Evolutionary conservation across 2,797 vertebrate species (phyloP).

Genomic region (Xiphophorus birchmanni): DNA sequence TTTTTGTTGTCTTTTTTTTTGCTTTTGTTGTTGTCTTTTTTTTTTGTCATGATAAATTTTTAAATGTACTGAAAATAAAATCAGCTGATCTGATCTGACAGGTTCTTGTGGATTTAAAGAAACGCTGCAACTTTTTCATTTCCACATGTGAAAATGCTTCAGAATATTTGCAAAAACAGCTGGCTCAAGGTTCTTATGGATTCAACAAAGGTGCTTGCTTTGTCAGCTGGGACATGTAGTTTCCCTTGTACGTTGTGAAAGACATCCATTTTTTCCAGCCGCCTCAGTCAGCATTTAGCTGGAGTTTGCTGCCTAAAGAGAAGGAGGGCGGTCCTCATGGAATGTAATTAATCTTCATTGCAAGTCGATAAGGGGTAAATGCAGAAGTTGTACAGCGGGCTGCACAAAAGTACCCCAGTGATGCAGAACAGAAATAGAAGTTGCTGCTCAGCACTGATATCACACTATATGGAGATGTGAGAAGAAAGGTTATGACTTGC

Average conservation of each 20-base stretch:
- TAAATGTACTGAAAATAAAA: neutral
- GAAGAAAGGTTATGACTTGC: slow-evolving; percentile 43
- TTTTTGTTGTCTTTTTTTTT: too few species aligned
- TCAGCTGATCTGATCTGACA: neutral
- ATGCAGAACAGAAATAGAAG: slow-evolving; percentile 51
- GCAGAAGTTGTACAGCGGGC: slow-evolving; percentile 25
- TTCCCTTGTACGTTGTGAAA: neutral
- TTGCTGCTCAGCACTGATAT: slow-evolving; percentile 48
- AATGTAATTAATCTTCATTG: slow-evolving; percentile 38
- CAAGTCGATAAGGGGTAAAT: slow-evolving; percentile 23
- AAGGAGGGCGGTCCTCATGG: neutral
- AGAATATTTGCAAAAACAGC: neutral
- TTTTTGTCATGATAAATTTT: too few species aligned
- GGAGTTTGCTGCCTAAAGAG: neutral
- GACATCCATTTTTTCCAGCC: neutral
- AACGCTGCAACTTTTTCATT: neutral
- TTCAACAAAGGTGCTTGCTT: neutral
- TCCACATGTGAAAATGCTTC: neutral
- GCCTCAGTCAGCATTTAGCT: neutral
- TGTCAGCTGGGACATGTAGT: neutral
- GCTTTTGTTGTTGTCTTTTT: too few species aligned
- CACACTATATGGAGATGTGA: slow-evolving; percentile 38
- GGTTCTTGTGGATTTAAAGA: neutral
- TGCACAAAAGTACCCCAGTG: slow-evolving; percentile 25
- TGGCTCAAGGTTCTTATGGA: neutral